Conservation (phyloP, 1,140 invertebrate genomes). For the Daktulosphaira vitifoliae region DNA sequence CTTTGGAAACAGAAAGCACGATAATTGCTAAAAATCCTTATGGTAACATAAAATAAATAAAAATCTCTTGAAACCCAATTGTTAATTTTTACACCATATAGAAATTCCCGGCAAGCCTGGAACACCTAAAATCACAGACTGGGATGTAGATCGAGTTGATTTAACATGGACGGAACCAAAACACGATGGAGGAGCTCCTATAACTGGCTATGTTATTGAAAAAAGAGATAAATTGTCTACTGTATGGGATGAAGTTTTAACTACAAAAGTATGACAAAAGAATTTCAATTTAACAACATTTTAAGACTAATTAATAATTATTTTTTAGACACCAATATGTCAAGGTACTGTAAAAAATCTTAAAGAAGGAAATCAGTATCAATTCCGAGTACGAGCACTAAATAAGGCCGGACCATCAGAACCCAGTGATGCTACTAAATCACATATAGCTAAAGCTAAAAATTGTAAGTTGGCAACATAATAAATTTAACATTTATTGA, state of each 20-base stretch:
- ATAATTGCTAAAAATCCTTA: conserved; percentile 91
- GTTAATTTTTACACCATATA: conserved; percentile 41
- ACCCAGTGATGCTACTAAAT: conserved; percentile 77
- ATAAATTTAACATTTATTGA: neutral
- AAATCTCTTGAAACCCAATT: neutral
- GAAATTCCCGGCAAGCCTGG: conserved; percentile 82
- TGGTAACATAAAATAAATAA: conserved; percentile 58
- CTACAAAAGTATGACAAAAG: conserved; percentile 60
- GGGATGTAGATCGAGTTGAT: conserved; percentile 85
- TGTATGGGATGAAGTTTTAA: conserved; percentile 80
- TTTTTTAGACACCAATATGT: conserved; percentile 56
- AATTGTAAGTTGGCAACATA: conserved; percentile 58
- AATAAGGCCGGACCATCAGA: conserved; percentile 91
- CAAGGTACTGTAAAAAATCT: conserved; percentile 76
- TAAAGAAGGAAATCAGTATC: conserved; percentile 85
- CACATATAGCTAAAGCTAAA: conserved; percentile 80
- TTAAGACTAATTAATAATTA: neutral
- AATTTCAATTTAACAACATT: neutral
- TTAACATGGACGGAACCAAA: conserved; percentile 89
- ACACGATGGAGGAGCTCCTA: conserved; percentile 83
- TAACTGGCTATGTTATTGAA: conserved; percentile 92
- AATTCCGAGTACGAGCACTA: conserved; percentile 84
- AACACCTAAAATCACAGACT: conserved; percentile 80
- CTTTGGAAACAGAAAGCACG: conserved; percentile 74
- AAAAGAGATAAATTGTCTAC: conserved; percentile 87